Evolutionary conservation across 2,797 vertebrate genomes (phyloP).

Genomic region (Dromococcyx pavoninus): DNA sequence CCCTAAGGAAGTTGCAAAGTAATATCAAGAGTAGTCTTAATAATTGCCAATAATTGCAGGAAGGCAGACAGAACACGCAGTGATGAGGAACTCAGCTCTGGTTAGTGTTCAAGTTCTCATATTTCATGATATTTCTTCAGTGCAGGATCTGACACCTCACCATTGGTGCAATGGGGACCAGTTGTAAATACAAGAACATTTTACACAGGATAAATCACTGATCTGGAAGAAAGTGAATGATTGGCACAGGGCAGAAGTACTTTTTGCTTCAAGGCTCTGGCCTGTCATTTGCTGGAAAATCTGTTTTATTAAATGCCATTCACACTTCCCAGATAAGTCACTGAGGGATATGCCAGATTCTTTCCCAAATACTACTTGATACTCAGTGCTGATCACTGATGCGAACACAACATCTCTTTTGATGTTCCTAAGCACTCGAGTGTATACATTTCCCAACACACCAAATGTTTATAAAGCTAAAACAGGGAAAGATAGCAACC

Average conservation of each 20-base stretch:
- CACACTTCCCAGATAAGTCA: constrained; percentile 58
- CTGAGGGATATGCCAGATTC: constrained; percentile 52
- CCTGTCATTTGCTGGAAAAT: constrained; percentile 51
- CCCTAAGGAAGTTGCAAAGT: background rate
- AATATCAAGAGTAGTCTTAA: background rate
- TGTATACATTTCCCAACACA: background rate
- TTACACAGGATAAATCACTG: constrained; percentile 36
- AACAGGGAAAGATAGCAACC: constrained; percentile 10
- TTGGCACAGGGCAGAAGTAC: constrained; percentile 57
- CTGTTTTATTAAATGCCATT: constrained; percentile 74
- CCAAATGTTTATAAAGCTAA: background rate
- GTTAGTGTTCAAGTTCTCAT: background rate
- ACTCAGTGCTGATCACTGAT: constrained; percentile 33
- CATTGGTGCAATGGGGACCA: background rate
- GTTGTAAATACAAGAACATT: constrained; percentile 32
- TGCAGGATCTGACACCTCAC: background rate
- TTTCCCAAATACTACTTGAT: constrained; percentile 39
- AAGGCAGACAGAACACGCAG: background rate
- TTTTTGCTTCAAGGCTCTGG: constrained; percentile 68
- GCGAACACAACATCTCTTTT: constrained; percentile 60
- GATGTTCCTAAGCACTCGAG: constrained; percentile 46
- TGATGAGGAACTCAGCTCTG: background rate
- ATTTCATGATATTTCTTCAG: background rate
- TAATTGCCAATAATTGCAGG: background rate
- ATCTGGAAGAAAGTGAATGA: constrained; percentile 56